Base-by-base conservation (phyloP, 2,888 invertebrate species). In the Helicoverpa assulta region DNA sequence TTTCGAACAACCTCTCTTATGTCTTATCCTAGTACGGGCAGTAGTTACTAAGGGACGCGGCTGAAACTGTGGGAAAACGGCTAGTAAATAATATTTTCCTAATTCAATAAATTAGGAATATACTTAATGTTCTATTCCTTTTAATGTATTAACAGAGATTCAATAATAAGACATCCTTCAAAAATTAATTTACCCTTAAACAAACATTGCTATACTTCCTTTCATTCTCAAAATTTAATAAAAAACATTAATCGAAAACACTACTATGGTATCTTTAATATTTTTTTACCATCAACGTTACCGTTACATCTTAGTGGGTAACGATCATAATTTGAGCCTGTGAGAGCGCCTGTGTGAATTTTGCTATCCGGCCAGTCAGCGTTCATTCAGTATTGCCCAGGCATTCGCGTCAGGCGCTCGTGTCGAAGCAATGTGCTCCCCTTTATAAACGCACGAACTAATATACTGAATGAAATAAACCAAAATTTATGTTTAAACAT, bases 331-430 rank as follows among this genome's bases (percentile, higher is more conserved):
- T 29, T n/a, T 68, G 64, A 63, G 67, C 61, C 18, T 50, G 59
- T 58, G 62, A 72, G 56, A 69, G 78, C 78, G 74, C 84, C 85
- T 84, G 83, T 76, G 75, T 67, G 62, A 73, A 73, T 67, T 80
- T 70, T 71, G 78, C 72, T 52, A 67, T 78, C 85, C 82, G 81
- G 67, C 68, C 81, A 76, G 70, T 70, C 81, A 81, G 66, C 68
- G 81, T 76, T 70, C 71, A 85, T 86, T 84, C 91, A 92, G 92
- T 92, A 18, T 89, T 90, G 92, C 91, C 86, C 88, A 50, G 83
- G 77, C 83, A n/a, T 63, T 85, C 57, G 80, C 59, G 68, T 55
- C 87, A 89, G 91, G 90, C 91, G 91, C 86, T 72, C 58, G 82
- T 40, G 69, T 70, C 53, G 2, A 18, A 43, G 74, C 60, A 10